Base-by-base conservation (phyloP, 1,140 invertebrate genomes). In the Drosophila lacteicornis region DNA sequence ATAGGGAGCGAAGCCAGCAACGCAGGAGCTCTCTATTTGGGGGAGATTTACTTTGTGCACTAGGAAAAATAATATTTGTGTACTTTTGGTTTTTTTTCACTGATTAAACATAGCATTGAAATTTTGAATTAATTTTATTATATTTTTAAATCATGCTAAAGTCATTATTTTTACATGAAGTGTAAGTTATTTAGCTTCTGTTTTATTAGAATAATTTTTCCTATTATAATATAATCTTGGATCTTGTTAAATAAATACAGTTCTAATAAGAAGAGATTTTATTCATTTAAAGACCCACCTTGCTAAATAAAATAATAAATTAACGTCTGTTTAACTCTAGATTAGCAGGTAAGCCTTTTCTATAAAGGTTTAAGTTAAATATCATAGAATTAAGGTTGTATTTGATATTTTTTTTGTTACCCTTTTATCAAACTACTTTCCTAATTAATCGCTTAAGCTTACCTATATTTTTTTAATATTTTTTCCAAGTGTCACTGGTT, bases 401-500 rank as follows among this genome's bases (percentile, higher is more conserved):
- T 1, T 53, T 19, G 19, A 9, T 33, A 19, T 19, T 19, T 19
- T 19, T 19, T 19, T 19, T 19, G 1, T 19, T 19, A 19, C 1
- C 0, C 19, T 19, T 19, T 1, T 19, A 1, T 19, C 1, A 19
- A 19, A 19, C 19, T 1, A 1, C 19, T 19, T 19, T 19, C 51
- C 12, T 15, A 55, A 22, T 49, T 22, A 30, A 49, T 33, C 15
- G 13, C 33, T 30, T 4, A 46, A 30, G 0, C 7, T 13, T 5
- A 4, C 11, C 22, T 7, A 27, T 12, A 27, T 15, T 13, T 27
- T 33, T 5, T 13, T 11, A 4, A 22, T 22, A 30, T 40, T 73
- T 69, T 70, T 36, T 45, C 6, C 9, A 0, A 22, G 70, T 74
- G 70, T 74, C 33, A 7, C 7, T 36, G 19, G 46, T 36, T 71